Evolutionary conservation across 2,113 vertebrate genomes (phyloP), one percentile per base, ranked within the genome.

Genomic region (Holacanthus passer): DNA sequence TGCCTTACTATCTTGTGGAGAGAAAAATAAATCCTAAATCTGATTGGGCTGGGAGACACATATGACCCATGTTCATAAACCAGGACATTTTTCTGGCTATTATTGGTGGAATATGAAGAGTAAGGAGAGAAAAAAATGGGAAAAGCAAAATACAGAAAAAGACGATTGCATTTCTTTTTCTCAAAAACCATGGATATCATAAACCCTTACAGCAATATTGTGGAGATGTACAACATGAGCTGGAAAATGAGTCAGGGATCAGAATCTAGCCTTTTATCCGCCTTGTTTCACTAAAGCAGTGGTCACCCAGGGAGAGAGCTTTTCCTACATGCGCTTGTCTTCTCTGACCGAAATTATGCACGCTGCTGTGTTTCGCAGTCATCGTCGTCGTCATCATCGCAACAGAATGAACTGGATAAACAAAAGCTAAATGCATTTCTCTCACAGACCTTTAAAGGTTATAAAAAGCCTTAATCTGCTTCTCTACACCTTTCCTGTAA

Each of bases 221-320:
- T n/a, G 4, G 77, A 77, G 73, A 90, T 78, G 84, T 64, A 82
- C 68, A 87, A 74, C 91, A 89, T 89, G 86, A 93, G 87, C 81
- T 13, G 80, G 75, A 85, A 87, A 90, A 90, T 89, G 90, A 94
- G 91, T 93, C 91, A 89, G 88, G 87, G 89, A 91, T 91, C 81
- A 81, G 87, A 92, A 91, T 87, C 63, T 24, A 80, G 82, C 89
- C 87, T 88, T 94, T 94, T 93, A 94, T 94, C 85, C 76, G 82
- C 89, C 90, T 93, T 93, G 89, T 91, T 93, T 94, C 91, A 92
- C 91, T 91, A 91, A 94, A 92, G 86, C 80, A 81, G 87, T 22
- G 79, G 86, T 80, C 89, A 91, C 90, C 90, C 81, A 74, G 87
- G 89, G 85, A 93, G 73, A 56, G 71, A 75, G 56, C 58, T 69